phyloP scores from a whole-genome alignment of 2,888 invertebrate species.

The Priocnemis perturbator region DNA sequence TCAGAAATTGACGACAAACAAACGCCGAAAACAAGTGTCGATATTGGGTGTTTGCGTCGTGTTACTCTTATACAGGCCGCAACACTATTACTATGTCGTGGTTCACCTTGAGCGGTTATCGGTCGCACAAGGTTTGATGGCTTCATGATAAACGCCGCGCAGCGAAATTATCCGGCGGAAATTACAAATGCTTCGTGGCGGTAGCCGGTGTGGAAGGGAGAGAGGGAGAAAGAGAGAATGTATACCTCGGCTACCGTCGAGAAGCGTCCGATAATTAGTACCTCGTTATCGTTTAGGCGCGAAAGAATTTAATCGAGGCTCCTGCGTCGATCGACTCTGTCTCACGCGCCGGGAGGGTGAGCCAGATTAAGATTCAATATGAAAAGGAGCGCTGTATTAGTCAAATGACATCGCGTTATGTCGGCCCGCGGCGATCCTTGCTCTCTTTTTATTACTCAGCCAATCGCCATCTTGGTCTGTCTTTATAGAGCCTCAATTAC shows the following conservation, averaged over 20 bases:
- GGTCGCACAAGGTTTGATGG: constrained; percentile 45
- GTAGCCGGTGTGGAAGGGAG: neutral
- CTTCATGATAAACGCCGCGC: constrained; percentile 41
- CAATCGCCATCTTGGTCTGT: too few relatives aligned
- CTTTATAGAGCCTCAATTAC: too few relatives aligned
- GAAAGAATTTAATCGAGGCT: constrained; percentile 36
- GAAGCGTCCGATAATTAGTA: constrained; percentile 49
- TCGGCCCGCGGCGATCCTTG: too few relatives aligned
- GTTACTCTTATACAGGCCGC: neutral
- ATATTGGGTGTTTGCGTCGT: too few relatives aligned
- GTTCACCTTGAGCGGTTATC: constrained; percentile 35
- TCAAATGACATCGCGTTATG: too few relatives aligned
- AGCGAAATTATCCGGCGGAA: constrained; percentile 50
- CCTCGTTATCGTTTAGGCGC: constrained; percentile 37
- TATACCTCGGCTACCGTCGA: constrained; percentile 31
- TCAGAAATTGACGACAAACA: neutral
- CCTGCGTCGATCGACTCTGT: too few relatives aligned
- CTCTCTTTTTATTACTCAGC: too few relatives aligned
- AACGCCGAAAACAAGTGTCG: too few relatives aligned
- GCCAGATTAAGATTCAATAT: constrained; percentile 5
- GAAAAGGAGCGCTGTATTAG: neutral
- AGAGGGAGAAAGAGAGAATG: constrained; percentile 13
- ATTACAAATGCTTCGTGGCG: constrained; percentile 33
- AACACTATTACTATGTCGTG: constrained; percentile 5
- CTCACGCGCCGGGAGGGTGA: neutral